Evolutionary conservation across 2,113 vertebrate genomes (phyloP).

Genomic region (Limanda limanda): DNA sequence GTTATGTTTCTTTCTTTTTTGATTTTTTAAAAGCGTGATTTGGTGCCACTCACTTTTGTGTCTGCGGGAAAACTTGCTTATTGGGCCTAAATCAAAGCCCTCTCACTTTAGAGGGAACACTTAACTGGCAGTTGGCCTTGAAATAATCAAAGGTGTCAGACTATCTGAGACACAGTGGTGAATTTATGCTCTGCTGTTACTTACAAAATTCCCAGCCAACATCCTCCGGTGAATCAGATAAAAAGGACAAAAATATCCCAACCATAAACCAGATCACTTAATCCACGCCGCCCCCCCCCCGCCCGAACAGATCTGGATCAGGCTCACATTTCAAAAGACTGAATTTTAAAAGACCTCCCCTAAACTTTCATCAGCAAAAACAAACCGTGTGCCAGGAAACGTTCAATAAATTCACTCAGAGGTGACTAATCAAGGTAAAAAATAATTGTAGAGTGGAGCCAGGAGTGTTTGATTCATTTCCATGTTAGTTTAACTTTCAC

Average conservation of each 20-base stretch:
- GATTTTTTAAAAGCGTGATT: background rate
- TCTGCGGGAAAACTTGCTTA: slow-evolving; percentile 1
- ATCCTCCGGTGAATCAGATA: slow-evolving; percentile 48
- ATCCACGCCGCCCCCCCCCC: slow-evolving; percentile 4
- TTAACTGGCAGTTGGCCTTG: slow-evolving; percentile 5
- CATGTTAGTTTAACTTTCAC: background rate
- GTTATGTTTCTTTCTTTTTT: background rate
- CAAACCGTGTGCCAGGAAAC: slow-evolving; percentile 11
- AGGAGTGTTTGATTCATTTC: background rate
- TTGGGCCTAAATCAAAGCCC: background rate
- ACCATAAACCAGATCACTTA: slow-evolving; percentile 19
- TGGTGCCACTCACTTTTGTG: background rate
- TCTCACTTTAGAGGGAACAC: background rate
- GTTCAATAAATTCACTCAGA: slow-evolving; percentile 2
- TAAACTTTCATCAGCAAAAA: slow-evolving; percentile 32
- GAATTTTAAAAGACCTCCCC: background rate
- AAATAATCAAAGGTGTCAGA: slow-evolving; percentile 36
- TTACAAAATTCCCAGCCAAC: background rate
- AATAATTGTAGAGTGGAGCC: background rate
- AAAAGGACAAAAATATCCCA: slow-evolving; percentile 32
- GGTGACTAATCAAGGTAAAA: background rate
- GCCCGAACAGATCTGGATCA: slow-evolving; percentile 1
- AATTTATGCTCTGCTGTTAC: slow-evolving; percentile 23
- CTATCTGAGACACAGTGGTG: slow-evolving; percentile 3
- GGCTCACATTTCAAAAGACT: slow-evolving; percentile 38